Percentiles rank a stretch among this genome's conserved stretches.
Conservation (phyloP, 2,888 invertebrate genomes). For the Hypolimnas misippus region DNA sequence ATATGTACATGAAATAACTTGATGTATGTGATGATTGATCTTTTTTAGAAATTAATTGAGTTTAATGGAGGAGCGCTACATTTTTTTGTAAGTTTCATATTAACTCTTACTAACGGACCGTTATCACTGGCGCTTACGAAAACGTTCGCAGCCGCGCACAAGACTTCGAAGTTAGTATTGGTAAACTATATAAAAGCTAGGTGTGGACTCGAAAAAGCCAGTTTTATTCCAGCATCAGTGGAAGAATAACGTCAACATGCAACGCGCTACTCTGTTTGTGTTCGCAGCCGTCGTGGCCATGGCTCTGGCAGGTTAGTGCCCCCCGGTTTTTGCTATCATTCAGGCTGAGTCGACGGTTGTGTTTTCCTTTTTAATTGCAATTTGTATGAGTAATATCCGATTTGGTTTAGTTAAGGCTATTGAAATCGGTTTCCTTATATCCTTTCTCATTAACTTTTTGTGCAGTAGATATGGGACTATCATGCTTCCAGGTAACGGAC, state of each 20-base stretch:
- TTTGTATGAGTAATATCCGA: slow-evolving; percentile 55
- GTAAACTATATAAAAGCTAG: slow-evolving; percentile 64
- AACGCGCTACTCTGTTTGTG: slow-evolving; percentile 63
- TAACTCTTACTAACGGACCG: slow-evolving; percentile 64
- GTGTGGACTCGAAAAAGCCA: slow-evolving; percentile 59
- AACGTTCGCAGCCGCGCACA: slow-evolving; percentile 58
- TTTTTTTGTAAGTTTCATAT: slow-evolving; percentile 47
- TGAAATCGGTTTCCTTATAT: slow-evolving; percentile 31
- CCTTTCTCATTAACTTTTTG: slow-evolving; percentile 28
- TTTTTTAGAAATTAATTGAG: neutral
- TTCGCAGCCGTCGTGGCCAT: slow-evolving; percentile 67
- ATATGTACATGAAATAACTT: neutral
- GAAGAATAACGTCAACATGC: slow-evolving; percentile 66
- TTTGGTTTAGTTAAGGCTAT: slow-evolving; percentile 45
- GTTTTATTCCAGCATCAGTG: slow-evolving; percentile 61
- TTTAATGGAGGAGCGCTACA: slow-evolving; percentile 5
- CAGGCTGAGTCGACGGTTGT: slow-evolving; percentile 47
- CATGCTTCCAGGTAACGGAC: neutral
- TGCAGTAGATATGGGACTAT: neutral
- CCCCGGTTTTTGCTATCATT: slow-evolving; percentile 64
- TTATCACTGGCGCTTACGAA: slow-evolving; percentile 59
- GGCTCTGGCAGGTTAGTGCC: slow-evolving; percentile 80
- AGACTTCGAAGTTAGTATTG: slow-evolving; percentile 45
- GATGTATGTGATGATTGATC: neutral
- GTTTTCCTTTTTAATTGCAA: slow-evolving; percentile 54